Evolutionary conservation across 2,113 vertebrate species (phyloP), one percentile per base, ranked within the genome.

Genomic region (Crotalus helleri): DNA sequence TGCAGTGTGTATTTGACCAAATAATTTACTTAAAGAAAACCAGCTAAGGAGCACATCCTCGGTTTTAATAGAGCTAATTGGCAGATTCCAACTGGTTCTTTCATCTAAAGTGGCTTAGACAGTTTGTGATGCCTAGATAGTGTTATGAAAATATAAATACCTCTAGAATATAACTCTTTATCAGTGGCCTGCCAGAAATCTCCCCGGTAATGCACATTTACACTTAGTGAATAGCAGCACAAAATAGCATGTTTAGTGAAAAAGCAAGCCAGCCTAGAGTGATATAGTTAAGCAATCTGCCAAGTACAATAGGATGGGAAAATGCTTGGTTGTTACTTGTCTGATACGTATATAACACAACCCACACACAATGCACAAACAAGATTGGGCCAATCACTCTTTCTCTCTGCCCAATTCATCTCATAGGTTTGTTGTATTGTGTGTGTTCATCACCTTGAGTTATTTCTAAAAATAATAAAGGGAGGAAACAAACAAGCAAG

Each of bases 201-300:
- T 94, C 44, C 23, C 54, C 90, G 29, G 87, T 1, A n/a, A 19
- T 23, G 29, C 1, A 55, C 15, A 91, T 81, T 93, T 85, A 92
- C 0, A 90, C 90, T 57, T 49, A 90, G n/a, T 91, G 69, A 94
- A 95, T 92, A n/a, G 21, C 4, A 90, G 9, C n/a, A 55, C 13
- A 87, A 74, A 96, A 91, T 49, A 96, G 1, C 29, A 94, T 3
- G 17, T 93, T 91, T 93, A 92, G 3, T 61, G 51, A 85, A 94
- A 94, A 94, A 55, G 90, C 15, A 61, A 5, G 29, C 0, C 1
- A 49, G 55, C 87, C 1, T 1, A 11, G 26, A 11, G 10, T 0
- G 23, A 54, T 51, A 13, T 92, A 91, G 90, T 94, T 94, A 88
- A 85, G 29, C 57, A 93, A 0, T 2, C 12, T 86, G 29, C 5